Evolutionary conservation across 1,140 invertebrate species (phyloP).

Genomic region (Conus ventricosus): DNA sequence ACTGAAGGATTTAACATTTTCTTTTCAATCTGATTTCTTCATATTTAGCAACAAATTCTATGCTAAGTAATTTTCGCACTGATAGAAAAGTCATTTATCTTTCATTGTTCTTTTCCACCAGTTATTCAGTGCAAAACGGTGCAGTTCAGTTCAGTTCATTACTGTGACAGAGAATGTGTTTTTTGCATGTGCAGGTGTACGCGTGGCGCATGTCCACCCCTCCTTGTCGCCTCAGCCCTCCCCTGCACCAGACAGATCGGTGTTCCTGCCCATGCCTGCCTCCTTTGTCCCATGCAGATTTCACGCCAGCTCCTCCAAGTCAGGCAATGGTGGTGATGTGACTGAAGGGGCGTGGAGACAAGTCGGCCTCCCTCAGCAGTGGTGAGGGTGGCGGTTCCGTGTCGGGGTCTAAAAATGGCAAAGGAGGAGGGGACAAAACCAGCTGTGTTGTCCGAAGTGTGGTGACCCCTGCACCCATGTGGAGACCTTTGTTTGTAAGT

Average conservation of each 20-base stretch:
- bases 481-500: slow-evolving; percentile 95
- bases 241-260: neutral
- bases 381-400: slow-evolving; percentile 42
- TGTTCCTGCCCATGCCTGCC: slow-evolving; percentile 5
- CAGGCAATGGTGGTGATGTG: slow-evolving; percentile 20
- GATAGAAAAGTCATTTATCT: too few relatives aligned
- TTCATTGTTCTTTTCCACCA: too few relatives aligned
- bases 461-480: slow-evolving; percentile 96
- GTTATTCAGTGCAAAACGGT: too few relatives aligned
- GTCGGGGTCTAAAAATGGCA: slow-evolving; percentile 28
- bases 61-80: too few relatives aligned
- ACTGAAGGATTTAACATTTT: too few relatives aligned
- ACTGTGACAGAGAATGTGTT: too few relatives aligned
- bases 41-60: too few relatives aligned
- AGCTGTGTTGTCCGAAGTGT: slow-evolving; percentile 93
- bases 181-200: neutral
- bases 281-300: neutral
- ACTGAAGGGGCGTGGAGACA: slow-evolving; percentile 41
- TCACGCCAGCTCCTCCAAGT: neutral
- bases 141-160: too few relatives aligned
- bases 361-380: slow-evolving; percentile 26
- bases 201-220: neutral
- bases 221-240: neutral
- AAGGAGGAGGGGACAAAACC: slow-evolving; percentile 70
- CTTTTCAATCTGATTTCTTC: too few relatives aligned